phyloP scores from a whole-genome alignment of 2,888 invertebrate species.

The Dendrolimus pini region DNA sequence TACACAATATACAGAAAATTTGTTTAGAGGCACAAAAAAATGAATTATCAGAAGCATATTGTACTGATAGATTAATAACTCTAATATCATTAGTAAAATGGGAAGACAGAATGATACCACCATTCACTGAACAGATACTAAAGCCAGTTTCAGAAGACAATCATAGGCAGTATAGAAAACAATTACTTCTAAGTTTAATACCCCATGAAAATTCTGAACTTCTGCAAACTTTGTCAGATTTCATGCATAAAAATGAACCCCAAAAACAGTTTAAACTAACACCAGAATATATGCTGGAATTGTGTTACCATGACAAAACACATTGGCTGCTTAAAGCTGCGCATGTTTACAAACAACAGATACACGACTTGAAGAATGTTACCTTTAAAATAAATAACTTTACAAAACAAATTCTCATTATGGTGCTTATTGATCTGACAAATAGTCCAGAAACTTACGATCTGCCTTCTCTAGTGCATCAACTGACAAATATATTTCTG shows the following conservation, averaged over 20 bases:
- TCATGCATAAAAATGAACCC: slow-evolving; percentile 56
- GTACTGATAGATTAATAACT: slow-evolving; percentile 50
- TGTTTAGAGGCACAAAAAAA: slow-evolving; percentile 50
- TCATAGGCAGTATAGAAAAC: slow-evolving; percentile 58
- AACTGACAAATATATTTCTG: slow-evolving; percentile 65
- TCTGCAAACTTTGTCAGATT: slow-evolving; percentile 42
- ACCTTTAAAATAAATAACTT: slow-evolving; percentile 69
- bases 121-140: slow-evolving; percentile 45
- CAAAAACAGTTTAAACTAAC: slow-evolving; percentile 63
- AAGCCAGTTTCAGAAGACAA: slow-evolving; percentile 48
- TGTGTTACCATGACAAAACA: slow-evolving; percentile 65
- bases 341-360: slow-evolving; percentile 58
- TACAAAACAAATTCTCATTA: slow-evolving; percentile 67
- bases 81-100: slow-evolving; percentile 53
- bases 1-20: slow-evolving; percentile 40
- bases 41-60: slow-evolving; percentile 43
- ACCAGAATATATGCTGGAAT: slow-evolving; percentile 67
- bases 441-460: slow-evolving; percentile 67
- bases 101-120: slow-evolving; percentile 39
- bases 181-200: slow-evolving; percentile 59
- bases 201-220: slow-evolving; percentile 54
- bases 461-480: slow-evolving; percentile 57
- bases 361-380: slow-evolving; percentile 64
- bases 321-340: slow-evolving; percentile 70
- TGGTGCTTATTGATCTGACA: slow-evolving; percentile 67